Evolutionary conservation across 2,113 vertebrate genomes (phyloP).

Genomic region (Mormyrus lacerda): DNA sequence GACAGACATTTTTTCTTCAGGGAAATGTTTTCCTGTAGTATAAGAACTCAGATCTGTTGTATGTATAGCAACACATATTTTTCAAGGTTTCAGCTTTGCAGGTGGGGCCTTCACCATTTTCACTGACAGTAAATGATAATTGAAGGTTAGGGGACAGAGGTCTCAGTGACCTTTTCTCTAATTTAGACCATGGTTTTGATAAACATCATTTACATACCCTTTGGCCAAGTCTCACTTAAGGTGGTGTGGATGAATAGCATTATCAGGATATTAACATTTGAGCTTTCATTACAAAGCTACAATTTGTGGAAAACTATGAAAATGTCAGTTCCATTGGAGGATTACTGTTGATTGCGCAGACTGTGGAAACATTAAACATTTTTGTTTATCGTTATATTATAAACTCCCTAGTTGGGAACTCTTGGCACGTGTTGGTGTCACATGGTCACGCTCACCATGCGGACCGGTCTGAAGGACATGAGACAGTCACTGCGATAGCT

Average conservation of each 20-base stretch:
- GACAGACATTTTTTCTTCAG: not conserved
- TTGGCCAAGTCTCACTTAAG: not conserved
- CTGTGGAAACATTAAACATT: not conserved
- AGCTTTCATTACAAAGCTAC: not conserved
- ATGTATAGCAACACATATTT: not conserved
- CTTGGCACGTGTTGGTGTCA: not conserved
- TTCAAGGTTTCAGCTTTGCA: not conserved
- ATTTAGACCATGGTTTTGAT: not conserved
- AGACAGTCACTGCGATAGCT: constrained; percentile 90
- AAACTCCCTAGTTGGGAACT: not conserved
- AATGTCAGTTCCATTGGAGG: not conserved
- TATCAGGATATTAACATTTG: not conserved
- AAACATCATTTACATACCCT: not conserved
- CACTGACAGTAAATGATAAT: not conserved
- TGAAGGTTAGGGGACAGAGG: not conserved
- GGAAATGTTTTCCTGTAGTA: not conserved
- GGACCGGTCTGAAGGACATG: constrained; percentile 85
- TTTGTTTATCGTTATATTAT: not conserved
- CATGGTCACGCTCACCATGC: constrained; percentile 65
- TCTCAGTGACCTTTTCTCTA: not conserved
- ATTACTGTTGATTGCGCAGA: not conserved
- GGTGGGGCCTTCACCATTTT: not conserved
- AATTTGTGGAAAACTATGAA: not conserved
- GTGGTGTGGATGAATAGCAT: not conserved
- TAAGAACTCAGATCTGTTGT: not conserved